Conservation (phyloP, 2,113 vertebrate genomes). For the Anhinga anhinga region DNA sequence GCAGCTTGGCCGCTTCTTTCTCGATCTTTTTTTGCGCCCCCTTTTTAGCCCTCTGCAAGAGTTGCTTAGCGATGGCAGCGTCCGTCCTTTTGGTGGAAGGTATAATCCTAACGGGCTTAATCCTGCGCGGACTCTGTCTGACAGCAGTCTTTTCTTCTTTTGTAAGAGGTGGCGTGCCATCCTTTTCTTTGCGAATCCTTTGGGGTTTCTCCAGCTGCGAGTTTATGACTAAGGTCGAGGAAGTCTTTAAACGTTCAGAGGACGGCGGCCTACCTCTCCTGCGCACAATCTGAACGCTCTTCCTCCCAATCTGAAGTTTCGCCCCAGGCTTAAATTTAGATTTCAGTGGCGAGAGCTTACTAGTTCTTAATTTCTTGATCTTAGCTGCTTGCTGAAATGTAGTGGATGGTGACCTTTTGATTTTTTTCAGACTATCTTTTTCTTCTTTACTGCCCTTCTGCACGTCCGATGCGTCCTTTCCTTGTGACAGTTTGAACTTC, state of each 20-base stretch:
- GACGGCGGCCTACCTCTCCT: conserved; percentile 90
- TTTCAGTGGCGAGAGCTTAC: conserved; percentile 90
- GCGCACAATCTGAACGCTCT: conserved; percentile 85
- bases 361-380: conserved; percentile 90
- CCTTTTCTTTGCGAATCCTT: conserved; percentile 80
- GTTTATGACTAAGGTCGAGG: conserved; percentile 68
- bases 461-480: conserved; percentile 71
- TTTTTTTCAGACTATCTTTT: conserved; percentile 84
- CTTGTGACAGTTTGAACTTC: conserved; percentile 80
- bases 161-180: conserved; percentile 72
- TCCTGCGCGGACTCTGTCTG: conserved; percentile 91
- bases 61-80: conserved; percentile 93
- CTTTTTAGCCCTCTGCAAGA: conserved; percentile 94
- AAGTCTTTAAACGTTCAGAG: conserved; percentile 87
- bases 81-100: conserved; percentile 95
- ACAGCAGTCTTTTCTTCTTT: conserved; percentile 79
- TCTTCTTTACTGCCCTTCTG: conserved; percentile 78
- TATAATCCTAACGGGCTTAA: conserved; percentile 93
- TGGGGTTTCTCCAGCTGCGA: conserved; percentile 86
- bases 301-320: conserved; percentile 81
- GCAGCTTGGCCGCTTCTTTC: conserved; percentile 86
- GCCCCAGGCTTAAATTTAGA: conserved; percentile 87
- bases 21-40: conserved; percentile 90
- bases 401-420: conserved; percentile 81
- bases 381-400: conserved; percentile 84